Conservation (phyloP, 2,888 invertebrate species). For the Agrochola circellaris region DNA sequence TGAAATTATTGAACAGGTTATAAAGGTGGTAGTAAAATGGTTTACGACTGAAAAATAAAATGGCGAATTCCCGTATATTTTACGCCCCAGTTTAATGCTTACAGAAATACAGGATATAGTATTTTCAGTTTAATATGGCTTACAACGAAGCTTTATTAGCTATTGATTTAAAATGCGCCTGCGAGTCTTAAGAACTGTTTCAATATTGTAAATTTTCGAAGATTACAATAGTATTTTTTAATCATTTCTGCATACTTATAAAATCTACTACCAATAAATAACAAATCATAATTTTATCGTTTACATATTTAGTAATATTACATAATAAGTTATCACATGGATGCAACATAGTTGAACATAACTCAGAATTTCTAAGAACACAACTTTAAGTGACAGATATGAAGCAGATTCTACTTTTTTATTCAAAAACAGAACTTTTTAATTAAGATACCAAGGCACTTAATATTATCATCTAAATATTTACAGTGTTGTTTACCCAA, state of each 20-base stretch:
- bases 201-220: not conserved
- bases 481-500: not conserved
- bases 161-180: slow-evolving; percentile 14
- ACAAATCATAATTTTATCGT: not conserved
- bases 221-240: not conserved
- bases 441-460: not conserved
- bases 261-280: no score
- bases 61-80: slow-evolving; percentile 57
- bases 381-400: not conserved
- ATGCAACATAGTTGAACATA: not conserved
- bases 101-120: slow-evolving; percentile 49
- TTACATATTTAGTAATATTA: not conserved
- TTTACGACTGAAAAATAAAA: slow-evolving; percentile 68
- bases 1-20: slow-evolving; percentile 66
- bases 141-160: slow-evolving; percentile 5
- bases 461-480: not conserved
- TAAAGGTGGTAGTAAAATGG: slow-evolving; percentile 63
- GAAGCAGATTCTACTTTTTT: not conserved
- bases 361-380: not conserved
- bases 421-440: not conserved
- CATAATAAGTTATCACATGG: not conserved
- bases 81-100: slow-evolving; percentile 59
- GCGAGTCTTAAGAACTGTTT: not conserved
- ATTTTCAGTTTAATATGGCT: slow-evolving; percentile 55
- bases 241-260: not conserved